phyloP scores from a whole-genome alignment of 2,888 invertebrate genomes.

The Cerceris rybyensis region DNA sequence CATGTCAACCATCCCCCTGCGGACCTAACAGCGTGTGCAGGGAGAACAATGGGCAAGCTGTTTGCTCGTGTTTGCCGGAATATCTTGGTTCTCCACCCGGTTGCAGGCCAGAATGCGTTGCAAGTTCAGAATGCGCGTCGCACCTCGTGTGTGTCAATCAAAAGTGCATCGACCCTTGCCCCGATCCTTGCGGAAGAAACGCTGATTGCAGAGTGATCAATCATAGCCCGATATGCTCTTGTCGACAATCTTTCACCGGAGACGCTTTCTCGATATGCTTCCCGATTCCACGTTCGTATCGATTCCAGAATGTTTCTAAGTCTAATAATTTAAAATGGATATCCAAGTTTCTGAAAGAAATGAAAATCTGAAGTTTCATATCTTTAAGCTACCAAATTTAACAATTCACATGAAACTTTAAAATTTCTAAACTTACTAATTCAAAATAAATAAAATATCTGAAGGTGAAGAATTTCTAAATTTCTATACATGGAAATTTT shows the following conservation, averaged over 20 bases:
- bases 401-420: too few relatives aligned
- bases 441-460: too few relatives aligned
- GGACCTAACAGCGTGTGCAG: constrained; percentile 90
- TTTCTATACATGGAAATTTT: too few relatives aligned
- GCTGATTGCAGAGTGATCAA: constrained; percentile 91
- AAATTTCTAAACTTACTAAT: too few relatives aligned
- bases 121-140: constrained; percentile 90
- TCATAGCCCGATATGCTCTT: constrained; percentile 93
- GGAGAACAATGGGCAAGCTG: constrained; percentile 84
- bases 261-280: constrained; percentile 90
- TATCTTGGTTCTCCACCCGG: constrained; percentile 88
- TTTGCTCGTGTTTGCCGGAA: constrained; percentile 89
- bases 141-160: constrained; percentile 90
- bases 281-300: constrained; percentile 45
- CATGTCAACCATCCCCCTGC: constrained; percentile 90
- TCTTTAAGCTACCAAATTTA: too few relatives aligned
- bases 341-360: too few relatives aligned
- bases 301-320: background rate
- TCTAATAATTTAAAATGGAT: too few relatives aligned
- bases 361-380: too few relatives aligned
- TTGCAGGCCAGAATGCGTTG: constrained; percentile 92
- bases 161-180: constrained; percentile 91
- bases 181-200: constrained; percentile 89
- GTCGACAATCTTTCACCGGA: constrained; percentile 87
- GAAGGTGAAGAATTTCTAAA: too few relatives aligned